Evolutionary conservation across 2,888 invertebrate species (phyloP), one percentile per base, ranked within the genome.

Genomic region (Coronaproctus castanopsis): DNA sequence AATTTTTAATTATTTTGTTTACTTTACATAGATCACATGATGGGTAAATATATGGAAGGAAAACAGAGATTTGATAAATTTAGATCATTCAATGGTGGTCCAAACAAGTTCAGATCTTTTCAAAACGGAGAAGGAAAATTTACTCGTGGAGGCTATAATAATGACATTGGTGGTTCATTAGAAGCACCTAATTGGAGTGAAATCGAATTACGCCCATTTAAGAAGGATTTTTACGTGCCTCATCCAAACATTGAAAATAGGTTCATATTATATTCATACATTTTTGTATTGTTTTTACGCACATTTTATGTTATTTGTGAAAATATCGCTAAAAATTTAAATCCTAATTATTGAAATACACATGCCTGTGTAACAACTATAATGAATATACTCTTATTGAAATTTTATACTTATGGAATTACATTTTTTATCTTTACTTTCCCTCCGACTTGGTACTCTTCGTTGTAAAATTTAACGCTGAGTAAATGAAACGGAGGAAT

Each of bases 161-260:
- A 61, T 50, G 58, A 61, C 51, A 58, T 58, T 5, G 63, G 62
- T 50, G 63, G 60, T 3, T 58, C 58, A 65, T 72, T 86, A 63
- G 76, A 80, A 20, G 87, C 87, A 67, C 92, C 92, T 3, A 79
- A 80, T 64, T 96, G 95, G 95, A 88, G 74, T 51, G 76, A 78
- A 21, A 55, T 62, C 5, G 59, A 57, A 63, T 75, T 96, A 64
- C 81, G 83, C 66, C 85, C 85, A 14, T 92, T 96, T 70, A 79
- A 85, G 66, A 96, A 96, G 75, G 85, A 93, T 72, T 89, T 96
- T 69, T 95, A 95, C 71, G 79, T 81, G 65, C 88, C 91, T 55
- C 85, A 87, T 71, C 60, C 60, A 3, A 59, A 54, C 49, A 62
- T 62, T 23, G 59, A 59, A 23, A 52, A 59, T 51, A 62, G 63